Evolutionary conservation across 2,113 vertebrate species (phyloP).

Genomic region (Glaucomys volans): DNA sequence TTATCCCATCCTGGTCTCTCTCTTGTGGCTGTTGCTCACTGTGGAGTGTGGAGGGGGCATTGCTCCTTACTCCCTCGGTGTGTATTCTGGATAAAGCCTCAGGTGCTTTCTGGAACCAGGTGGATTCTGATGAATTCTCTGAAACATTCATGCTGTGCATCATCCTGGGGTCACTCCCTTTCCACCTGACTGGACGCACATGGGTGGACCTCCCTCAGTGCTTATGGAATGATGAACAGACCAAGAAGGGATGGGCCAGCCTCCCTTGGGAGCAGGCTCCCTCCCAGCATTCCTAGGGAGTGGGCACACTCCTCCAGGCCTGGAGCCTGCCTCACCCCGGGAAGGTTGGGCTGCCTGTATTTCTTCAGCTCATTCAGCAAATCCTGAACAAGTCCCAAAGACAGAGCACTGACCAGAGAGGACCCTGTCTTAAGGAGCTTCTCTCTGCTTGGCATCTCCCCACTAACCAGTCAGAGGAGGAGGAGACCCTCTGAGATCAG

Average conservation of each 20-base stretch:
- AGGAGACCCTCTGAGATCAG: not conserved
- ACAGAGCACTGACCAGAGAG: not conserved
- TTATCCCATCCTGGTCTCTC: not conserved
- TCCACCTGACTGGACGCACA: too few relatives aligned
- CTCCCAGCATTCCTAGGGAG: not conserved
- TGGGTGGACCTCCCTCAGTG: too few relatives aligned
- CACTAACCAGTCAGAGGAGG: not conserved
- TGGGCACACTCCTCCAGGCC: not conserved
- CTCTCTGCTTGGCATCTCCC: too few relatives aligned
- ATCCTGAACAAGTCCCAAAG: not conserved
- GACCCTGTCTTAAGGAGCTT: too few relatives aligned
- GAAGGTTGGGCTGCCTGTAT: too few relatives aligned
- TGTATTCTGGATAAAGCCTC: not conserved
- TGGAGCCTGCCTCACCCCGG: too few relatives aligned
- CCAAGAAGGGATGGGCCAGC: too few relatives aligned
- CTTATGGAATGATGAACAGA: too few relatives aligned
- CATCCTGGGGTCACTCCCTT: too few relatives aligned
- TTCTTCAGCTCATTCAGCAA: not conserved
- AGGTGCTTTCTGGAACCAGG: not conserved
- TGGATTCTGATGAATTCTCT: not conserved
- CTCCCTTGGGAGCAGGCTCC: not conserved
- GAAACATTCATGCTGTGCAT: too few relatives aligned
- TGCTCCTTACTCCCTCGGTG: not conserved
- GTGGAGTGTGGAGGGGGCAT: too few relatives aligned
- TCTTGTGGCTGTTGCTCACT: not conserved